Evolutionary conservation across 2,888 invertebrate species (phyloP).

Genomic region (Halictus ligatus): DNA sequence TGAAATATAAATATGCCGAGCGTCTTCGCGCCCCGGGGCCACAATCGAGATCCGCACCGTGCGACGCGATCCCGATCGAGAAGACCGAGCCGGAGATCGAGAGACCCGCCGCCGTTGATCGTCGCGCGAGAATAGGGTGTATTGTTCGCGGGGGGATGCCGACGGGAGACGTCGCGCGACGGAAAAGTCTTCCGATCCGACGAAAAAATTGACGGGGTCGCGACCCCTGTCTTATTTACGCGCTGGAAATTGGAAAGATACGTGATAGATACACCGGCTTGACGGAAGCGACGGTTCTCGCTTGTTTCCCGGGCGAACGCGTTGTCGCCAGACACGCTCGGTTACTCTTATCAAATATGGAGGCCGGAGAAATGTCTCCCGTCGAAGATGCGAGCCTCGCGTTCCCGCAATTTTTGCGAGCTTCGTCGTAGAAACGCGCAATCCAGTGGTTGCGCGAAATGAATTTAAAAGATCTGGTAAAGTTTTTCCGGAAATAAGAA

Average conservation of each 20-base stretch:
- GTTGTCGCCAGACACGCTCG: not conserved
- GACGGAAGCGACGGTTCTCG: not conserved
- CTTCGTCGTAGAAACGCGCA: not conserved
- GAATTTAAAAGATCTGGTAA: not conserved
- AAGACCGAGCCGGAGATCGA: not conserved
- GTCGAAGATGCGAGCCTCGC: not conserved
- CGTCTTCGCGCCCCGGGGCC: constrained; percentile 27
- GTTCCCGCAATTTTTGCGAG: not conserved
- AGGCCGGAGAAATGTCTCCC: not conserved
- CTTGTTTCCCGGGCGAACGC: not conserved
- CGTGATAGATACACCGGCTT: not conserved
- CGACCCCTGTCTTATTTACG: not conserved
- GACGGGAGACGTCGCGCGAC: not conserved
- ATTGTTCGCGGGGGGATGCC: not conserved
- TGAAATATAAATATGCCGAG: constrained; percentile 64
- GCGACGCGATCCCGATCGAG: constrained; percentile 2
- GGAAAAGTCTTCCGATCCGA: not conserved
- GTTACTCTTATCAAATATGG: not conserved
- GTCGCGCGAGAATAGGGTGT: not conserved
- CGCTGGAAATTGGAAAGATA: constrained; percentile 9
- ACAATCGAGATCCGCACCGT: constrained; percentile 6
- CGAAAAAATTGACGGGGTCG: constrained; percentile 2
- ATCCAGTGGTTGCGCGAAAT: too few relatives aligned
- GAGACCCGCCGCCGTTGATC: not conserved
- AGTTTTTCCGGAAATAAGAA: not conserved